These are phyloP conservation scores for Doryteuthis pealeii DNA, from an alignment of 1,140 invertebrate species.

Conservation along the genomic window DNA sequence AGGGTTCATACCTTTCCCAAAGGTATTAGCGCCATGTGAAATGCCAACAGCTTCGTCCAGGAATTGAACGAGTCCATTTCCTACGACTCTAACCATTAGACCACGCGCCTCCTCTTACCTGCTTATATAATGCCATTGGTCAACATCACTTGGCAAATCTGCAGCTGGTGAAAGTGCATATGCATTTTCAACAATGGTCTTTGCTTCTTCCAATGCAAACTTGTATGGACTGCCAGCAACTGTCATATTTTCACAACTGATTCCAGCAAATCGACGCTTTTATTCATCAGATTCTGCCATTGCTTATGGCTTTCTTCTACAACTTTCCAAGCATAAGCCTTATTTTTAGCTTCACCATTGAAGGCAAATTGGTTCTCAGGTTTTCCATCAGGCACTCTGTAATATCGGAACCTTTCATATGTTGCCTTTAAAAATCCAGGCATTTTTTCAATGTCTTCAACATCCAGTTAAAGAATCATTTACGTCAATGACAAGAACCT, in stretches of 20 bases:
- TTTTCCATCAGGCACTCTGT: constrained; percentile 99
- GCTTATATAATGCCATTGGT: constrained; percentile 74
- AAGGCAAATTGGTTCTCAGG: constrained; percentile 97
- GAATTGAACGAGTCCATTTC: too few species aligned
- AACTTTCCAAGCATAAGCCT: constrained; percentile 82
- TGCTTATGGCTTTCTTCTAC: constrained; percentile 79
- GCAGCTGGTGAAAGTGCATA: not conserved
- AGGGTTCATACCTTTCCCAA: too few species aligned
- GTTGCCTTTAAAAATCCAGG: constrained; percentile 93
- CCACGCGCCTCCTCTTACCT: not conserved
- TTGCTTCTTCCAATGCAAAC: constrained; percentile 68
- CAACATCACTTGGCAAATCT: constrained; percentile 45
- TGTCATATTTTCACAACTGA: constrained; percentile 66
- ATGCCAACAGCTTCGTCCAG: too few species aligned
- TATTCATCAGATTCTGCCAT: constrained; percentile 69
- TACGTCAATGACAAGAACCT: constrained; percentile 89
- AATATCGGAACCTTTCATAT: constrained; percentile 97
- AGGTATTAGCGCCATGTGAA: too few species aligned
- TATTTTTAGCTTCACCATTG: constrained; percentile 89
- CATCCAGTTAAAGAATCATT: constrained; percentile 83
- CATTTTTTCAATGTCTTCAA: constrained; percentile 90
- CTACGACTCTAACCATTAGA: too few species aligned
- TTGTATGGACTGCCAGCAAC: constrained; percentile 68
- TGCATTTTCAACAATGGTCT: constrained; percentile 65
- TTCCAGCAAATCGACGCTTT: constrained; percentile 47